Conservation (phyloP, 2,797 vertebrate genomes). For the Fratercula arctica region DNA sequence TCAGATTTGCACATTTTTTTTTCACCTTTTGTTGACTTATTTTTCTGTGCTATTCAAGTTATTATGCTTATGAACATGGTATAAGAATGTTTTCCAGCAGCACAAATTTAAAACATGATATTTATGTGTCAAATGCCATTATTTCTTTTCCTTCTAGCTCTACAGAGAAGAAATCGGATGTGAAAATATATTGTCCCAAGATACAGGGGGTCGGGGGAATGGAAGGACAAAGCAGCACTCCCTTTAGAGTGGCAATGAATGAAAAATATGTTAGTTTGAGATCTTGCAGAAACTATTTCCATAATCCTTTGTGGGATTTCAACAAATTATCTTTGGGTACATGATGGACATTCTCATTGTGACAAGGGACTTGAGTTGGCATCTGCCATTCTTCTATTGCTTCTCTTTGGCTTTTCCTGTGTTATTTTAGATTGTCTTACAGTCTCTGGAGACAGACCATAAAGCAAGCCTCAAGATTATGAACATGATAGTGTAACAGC, state of each 20-base stretch:
- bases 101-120: not conserved
- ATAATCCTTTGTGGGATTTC: not conserved
- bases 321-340: not conserved
- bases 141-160: not conserved
- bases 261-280: not conserved
- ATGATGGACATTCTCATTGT: not conserved
- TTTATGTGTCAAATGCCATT: not conserved
- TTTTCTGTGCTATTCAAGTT: not conserved
- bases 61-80: not conserved
- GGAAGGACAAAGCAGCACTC: not conserved
- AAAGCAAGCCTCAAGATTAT: not conserved
- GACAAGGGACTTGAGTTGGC: not conserved
- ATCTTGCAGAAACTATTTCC: not conserved
- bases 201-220: accelerated
- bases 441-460: not conserved
- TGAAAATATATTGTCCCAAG: not conserved
- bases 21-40: not conserved
- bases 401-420: not conserved
- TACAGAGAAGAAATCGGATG: not conserved
- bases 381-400: not conserved
- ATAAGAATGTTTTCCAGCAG: not conserved
- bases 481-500: not conserved
- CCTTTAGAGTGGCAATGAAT: not conserved
- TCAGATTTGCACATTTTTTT: not conserved
- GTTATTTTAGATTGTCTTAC: not conserved